A percentile compares a stretch with the other conserved stretches of the same genome.
phyloP scores from a whole-genome alignment of 2,888 invertebrate species.

The Ichneumoninae sp. region DNA sequence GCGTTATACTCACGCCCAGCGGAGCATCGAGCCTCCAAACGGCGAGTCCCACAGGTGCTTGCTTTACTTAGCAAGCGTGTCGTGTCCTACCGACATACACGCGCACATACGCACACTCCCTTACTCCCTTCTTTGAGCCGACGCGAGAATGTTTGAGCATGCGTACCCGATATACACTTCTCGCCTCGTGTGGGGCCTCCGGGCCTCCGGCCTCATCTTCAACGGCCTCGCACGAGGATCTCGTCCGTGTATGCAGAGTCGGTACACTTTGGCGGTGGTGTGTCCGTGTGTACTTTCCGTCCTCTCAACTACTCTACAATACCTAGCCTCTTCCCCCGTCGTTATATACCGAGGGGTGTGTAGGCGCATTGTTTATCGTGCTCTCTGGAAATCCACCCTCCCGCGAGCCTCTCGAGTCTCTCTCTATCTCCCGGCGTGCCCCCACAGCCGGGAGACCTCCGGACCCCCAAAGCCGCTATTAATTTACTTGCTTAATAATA shows the following conservation, averaged over 20 bases:
- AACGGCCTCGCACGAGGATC: constrained; percentile 11
- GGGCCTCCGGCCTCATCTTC: constrained; percentile 56
- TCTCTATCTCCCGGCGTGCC: constrained; percentile 59
- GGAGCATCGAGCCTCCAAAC: constrained; percentile 50
- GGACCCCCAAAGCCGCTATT: constrained; percentile 79
- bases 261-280: neutral
- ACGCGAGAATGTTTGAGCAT: constrained; percentile 12
- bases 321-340: constrained; percentile 37
- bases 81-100: constrained; percentile 46
- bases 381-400: constrained; percentile 75
- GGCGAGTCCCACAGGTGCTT: constrained; percentile 68
- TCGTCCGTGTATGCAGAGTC: neutral
- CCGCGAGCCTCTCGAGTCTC: constrained; percentile 68
- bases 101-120: neutral
- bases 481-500: constrained; percentile 84
- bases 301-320: constrained; percentile 34
- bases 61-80: constrained; percentile 68
- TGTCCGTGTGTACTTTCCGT: constrained; percentile 6
- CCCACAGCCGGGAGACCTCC: constrained; percentile 66
- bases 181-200: constrained; percentile 50
- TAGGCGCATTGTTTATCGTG: constrained; percentile 81
- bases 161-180: constrained; percentile 48
- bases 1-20: constrained; percentile 61
- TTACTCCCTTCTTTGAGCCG: constrained; percentile 15
- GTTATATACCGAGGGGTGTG: constrained; percentile 45